phyloP scores from a whole-genome alignment of 2,113 vertebrate genomes.

The Lepidothrix coronata region DNA sequence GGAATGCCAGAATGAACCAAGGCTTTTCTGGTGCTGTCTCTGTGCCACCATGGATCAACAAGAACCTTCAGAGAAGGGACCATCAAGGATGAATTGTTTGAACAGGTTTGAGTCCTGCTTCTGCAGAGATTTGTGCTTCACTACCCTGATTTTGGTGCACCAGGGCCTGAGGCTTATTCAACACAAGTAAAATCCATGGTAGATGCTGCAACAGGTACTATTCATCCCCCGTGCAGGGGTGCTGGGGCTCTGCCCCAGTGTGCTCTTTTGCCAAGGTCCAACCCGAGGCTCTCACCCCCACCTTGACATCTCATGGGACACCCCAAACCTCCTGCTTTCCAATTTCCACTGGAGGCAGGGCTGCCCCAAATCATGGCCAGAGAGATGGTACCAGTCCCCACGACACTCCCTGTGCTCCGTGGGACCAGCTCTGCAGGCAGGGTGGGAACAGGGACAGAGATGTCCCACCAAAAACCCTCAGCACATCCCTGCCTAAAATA shows the following conservation, averaged over 20 bases:
- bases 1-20: fast-evolving
- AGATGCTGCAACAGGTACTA: not conserved
- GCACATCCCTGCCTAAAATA: not conserved
- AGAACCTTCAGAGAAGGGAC: not conserved
- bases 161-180: not conserved
- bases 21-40: not conserved
- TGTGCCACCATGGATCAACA: not conserved
- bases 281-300: not conserved
- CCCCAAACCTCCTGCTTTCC: not conserved
- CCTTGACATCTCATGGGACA: not conserved
- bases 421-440: not conserved
- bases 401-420: fast-evolving
- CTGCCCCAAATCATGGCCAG: not conserved
- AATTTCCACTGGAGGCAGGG: fast-evolving
- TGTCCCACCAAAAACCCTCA: not conserved
- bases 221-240: fast-evolving
- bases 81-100: not conserved
- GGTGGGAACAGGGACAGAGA: not conserved
- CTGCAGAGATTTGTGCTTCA: not conserved
- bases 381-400: not conserved
- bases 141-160: not conserved
- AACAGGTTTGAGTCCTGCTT: not conserved
- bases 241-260: fast-evolving
- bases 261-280: not conserved
- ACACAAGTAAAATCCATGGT: fast-evolving